Conservation (phyloP, 2,888 invertebrate genomes). For the Polydrusus pterygomalis region DNA sequence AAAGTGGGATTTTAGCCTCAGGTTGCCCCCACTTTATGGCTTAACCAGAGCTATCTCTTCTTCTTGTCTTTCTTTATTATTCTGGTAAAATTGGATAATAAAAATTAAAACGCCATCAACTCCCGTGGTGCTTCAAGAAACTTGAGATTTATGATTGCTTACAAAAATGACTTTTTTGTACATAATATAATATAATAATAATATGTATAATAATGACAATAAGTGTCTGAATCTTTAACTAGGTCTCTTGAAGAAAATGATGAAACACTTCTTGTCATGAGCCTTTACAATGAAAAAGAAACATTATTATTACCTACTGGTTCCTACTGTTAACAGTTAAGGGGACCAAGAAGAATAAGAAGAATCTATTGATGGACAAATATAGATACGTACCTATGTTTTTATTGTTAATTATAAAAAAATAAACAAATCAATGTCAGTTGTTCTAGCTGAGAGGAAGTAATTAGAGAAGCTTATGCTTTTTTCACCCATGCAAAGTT, state of each 20-base stretch:
- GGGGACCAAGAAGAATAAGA: too few species aligned
- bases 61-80: conserved; percentile 46
- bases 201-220: conserved; percentile 3
- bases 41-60: conserved; percentile 54
- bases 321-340: too few species aligned
- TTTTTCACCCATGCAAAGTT: too few species aligned
- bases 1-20: conserved; percentile 61
- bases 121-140: conserved; percentile 37
- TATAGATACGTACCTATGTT: too few species aligned
- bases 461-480: too few species aligned
- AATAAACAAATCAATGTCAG: too few species aligned
- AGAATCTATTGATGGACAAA: too few species aligned
- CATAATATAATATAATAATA: too few species aligned
- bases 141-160: conserved; percentile 35
- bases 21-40: conserved; percentile 59
- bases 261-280: not conserved
- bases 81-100: conserved; percentile 46
- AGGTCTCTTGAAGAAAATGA: not conserved
- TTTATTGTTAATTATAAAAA: too few species aligned
- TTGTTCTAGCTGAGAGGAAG: too few species aligned
- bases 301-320: too few species aligned
- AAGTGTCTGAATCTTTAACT: conserved; percentile 22
- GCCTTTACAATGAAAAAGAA: too few species aligned
- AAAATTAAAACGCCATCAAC: conserved; percentile 52
- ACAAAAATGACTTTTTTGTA: conserved; percentile 24